These are phyloP conservation scores for Lasioglossum baleicum DNA, from an alignment of 1,140 invertebrate species.

Conservation along the genomic window DNA sequence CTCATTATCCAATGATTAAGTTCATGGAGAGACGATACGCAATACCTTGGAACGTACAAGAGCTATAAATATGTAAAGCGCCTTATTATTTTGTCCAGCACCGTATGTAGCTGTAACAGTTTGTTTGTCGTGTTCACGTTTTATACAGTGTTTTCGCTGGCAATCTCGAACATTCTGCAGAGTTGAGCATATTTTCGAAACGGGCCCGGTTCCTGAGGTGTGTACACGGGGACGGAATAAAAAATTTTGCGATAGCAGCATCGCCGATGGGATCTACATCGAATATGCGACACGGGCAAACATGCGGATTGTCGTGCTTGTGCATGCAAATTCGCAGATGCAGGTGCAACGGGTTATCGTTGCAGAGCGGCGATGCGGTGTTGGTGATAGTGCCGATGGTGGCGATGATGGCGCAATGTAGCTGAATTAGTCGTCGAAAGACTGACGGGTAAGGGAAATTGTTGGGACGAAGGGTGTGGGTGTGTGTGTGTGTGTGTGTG, in stretches of 20 bases:
- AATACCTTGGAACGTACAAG: too few relatives aligned
- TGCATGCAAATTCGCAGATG: slow-evolving; percentile 58
- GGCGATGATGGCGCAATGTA: slow-evolving; percentile 11
- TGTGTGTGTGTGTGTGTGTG: background rate
- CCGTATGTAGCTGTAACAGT: too few relatives aligned
- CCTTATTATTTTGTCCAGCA: too few relatives aligned
- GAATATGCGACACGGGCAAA: slow-evolving; percentile 58
- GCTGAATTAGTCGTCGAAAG: slow-evolving; percentile 50
- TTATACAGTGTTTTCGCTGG: too few relatives aligned
- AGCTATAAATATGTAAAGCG: too few relatives aligned
- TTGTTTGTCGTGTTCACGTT: too few relatives aligned
- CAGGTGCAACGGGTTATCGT: slow-evolving; percentile 33
- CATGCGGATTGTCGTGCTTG: slow-evolving; percentile 56
- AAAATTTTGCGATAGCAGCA: slow-evolving; percentile 54
- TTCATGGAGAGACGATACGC: too few relatives aligned
- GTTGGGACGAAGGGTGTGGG: slow-evolving; percentile 16
- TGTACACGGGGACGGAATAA: slow-evolving; percentile 50
- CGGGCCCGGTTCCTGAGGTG: background rate
- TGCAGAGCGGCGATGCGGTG: background rate
- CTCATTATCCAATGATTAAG: too few relatives aligned
- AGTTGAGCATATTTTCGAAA: slow-evolving; percentile 11
- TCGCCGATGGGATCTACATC: slow-evolving; percentile 32
- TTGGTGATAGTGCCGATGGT: background rate
- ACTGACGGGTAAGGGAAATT: slow-evolving; percentile 17
- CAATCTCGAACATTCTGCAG: slow-evolving; percentile 16